Base-by-base conservation (phyloP, 2,113 vertebrate species). In the Zonotrichia leucophrys region DNA sequence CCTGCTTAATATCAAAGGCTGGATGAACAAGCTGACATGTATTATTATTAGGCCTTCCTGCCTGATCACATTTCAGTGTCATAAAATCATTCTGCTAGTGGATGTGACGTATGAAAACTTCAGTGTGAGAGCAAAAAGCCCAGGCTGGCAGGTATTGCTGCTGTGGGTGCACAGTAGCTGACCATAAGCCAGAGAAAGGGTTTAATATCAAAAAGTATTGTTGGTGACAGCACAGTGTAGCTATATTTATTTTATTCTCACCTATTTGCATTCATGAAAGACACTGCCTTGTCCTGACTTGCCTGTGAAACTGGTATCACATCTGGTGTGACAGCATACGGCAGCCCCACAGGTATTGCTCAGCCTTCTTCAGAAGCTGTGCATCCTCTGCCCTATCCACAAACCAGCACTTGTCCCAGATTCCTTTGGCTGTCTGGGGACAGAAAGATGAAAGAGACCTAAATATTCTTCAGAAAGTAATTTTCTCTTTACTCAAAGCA, bases 401-500 rank as follows among this genome's bases (percentile, higher is more conserved):
- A 2, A 83, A 70, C 20, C 39, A 91, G 41, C 75, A 20, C 41
- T 85, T 86, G 49, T 47, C 33, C 8, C 0, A 0, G 46, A 50
- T 85, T 90, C 22, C 39, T 89, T 62, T 85, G 68, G 39, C 63
- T 77, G 9, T 83, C 42, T 69, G 81, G 41, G 92, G 42, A 33
- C 22, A 66, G 28, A 75, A 81, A 62, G 91, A 79, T 88, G 70
- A 95, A 91, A 97, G 63, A 39, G 55, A 52, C 62, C 31, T 68
- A 83, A 64, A 74, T 39, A 69, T 42, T 90, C 62, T 73, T 93
- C 69, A 91, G 80, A 92, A 92, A 79, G 68, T 35, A 70, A 47
- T 82, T 76, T 87, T 91, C 24, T 60, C 80, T 92, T 92, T 84
- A 69, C 77, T 95, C 87, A 82, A 84, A 96, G 67, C 33, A 92